Base-by-base conservation (phyloP, 2,888 invertebrate species). In the Isotomurus palustris region DNA sequence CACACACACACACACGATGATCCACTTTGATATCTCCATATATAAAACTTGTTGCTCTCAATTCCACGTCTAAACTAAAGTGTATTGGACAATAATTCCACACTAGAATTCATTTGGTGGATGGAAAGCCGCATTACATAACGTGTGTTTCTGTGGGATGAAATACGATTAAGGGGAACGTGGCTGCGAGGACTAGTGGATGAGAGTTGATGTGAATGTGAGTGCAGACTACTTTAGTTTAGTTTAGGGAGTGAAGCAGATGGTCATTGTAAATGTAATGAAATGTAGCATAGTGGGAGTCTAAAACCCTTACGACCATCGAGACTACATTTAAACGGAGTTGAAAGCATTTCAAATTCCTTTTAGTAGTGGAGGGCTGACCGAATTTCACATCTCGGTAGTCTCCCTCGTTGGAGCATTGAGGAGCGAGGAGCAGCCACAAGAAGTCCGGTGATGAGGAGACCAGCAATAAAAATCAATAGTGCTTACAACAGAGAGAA, bases 381-480 rank as follows among this genome's bases (percentile, higher is more conserved):
- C 49, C 49, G 21, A 8, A 47, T n/a, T 25, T 28, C 12, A 28
- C n/a, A 24, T 3, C 5, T 6, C 10, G 40, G 8, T 17, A 6
- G 40, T 24, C 27, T 47, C n/a, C n/a, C 8, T 38, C 14, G 32
- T 8, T 14, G 32, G 32, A 32, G 14, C 32, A 14, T 19, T 38
- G 14, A 5, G 19, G 19, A 38, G 19, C 8, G n/a, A 17, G n/a
- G 38, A n/a, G n/a, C n/a, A n/a, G 32, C 12, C 10, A 14, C 32
- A 32, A 32, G 19, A 6, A 43, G 8, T 43, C 22, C 27, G 28
- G 43, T 25, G 21, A 47, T 28, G 29, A 44, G 36, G 54, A 38
- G 47, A 54, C 38, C 47, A n/a, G n/a, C n/a, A 27, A 44, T 45
- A 45, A 54, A 54, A 54, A 45, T 54, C 54, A 47, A 54, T 54